These are phyloP conservation scores for Gobio gobio DNA, from an alignment of 2,113 vertebrate species.

Conservation along the genomic window DNA sequence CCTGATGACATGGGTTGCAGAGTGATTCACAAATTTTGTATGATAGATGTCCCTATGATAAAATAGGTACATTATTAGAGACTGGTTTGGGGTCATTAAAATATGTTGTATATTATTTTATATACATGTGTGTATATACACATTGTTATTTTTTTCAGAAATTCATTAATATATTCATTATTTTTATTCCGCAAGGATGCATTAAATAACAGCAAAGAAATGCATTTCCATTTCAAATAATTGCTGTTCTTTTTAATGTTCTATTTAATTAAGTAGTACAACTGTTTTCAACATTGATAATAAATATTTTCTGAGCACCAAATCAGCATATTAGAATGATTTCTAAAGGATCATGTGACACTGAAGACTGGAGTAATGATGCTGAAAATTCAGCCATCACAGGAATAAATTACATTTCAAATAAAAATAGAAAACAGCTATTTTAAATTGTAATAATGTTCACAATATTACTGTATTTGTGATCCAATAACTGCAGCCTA, in stretches of 20 bases:
- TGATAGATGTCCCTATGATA: too few relatives aligned
- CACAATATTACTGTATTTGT: background rate
- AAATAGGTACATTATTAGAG: background rate
- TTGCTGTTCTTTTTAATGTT: background rate
- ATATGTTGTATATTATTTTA: background rate
- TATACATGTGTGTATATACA: too few relatives aligned
- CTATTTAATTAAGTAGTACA: background rate
- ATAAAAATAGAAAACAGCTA: too few relatives aligned
- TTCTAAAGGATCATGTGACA: background rate
- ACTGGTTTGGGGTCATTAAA: background rate
- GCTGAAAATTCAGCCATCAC: background rate
- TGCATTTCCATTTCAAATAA: background rate
- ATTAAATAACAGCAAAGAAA: background rate
- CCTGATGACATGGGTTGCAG: background rate
- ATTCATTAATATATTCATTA: background rate
- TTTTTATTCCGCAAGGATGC: background rate
- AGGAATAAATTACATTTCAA: too few relatives aligned
- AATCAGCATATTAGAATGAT: background rate
- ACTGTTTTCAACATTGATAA: too few relatives aligned
- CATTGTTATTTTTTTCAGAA: background rate
- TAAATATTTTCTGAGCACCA: background rate
- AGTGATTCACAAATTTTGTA: background rate
- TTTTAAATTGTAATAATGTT: too few relatives aligned
- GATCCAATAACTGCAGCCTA: background rate
- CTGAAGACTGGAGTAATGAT: background rate